Evolutionary conservation across 2,113 vertebrate genomes (phyloP).

Genomic region (Colistium nudipinnis): DNA sequence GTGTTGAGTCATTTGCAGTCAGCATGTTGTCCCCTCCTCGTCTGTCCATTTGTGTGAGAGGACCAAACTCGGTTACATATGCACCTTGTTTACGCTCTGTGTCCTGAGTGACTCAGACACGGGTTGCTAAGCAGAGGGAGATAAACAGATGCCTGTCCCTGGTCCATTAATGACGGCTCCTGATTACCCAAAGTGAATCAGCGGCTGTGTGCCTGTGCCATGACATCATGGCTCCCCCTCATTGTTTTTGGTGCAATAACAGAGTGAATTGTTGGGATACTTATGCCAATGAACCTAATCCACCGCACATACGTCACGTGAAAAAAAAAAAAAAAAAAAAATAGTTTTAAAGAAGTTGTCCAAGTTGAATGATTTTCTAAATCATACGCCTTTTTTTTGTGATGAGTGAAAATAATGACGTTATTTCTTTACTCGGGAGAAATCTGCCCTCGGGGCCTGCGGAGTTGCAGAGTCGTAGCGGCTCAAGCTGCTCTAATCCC

Average conservation of each 20-base stretch:
- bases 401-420: too few relatives aligned
- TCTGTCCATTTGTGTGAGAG: neutral
- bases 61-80: slow-evolving; percentile 1
- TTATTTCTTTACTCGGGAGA: too few relatives aligned
- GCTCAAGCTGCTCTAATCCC: slow-evolving; percentile 37
- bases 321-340: too few relatives aligned
- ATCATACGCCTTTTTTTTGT: too few relatives aligned
- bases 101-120: slow-evolving; percentile 3
- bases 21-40: neutral
- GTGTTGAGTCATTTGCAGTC: too few relatives aligned
- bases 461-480: slow-evolving; percentile 44
- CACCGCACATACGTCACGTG: neutral
- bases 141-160: slow-evolving; percentile 26
- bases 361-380: too few relatives aligned
- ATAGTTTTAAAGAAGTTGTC: too few relatives aligned
- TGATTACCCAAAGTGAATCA: slow-evolving; percentile 4
- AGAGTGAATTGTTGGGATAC: neutral
- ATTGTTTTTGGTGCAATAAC: neutral
- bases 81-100: neutral
- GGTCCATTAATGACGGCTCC: neutral
- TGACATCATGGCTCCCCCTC: neutral
- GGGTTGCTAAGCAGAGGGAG: slow-evolving; percentile 26
- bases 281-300: neutral
- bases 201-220: neutral
- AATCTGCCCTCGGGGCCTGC: slow-evolving; percentile 8